Conservation (phyloP, 2,888 invertebrate species). For the Dolichopus griseipennis region DNA sequence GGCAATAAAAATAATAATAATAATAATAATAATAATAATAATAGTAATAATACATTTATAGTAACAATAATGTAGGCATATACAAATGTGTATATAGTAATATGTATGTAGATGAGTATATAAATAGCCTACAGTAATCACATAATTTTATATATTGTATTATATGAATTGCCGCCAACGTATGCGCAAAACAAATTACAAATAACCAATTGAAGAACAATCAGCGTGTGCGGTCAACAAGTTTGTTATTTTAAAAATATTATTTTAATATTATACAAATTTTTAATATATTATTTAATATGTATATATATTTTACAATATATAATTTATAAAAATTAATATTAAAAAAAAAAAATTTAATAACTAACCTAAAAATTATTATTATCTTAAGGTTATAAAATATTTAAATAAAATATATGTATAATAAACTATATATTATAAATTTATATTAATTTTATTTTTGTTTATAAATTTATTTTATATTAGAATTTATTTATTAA, state of each 20-base stretch:
- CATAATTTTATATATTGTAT: neutral
- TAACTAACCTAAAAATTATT: neutral
- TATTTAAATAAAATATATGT: neutral
- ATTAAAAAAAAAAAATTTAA: neutral
- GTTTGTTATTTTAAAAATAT: neutral
- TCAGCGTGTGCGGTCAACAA: conserved; percentile 1
- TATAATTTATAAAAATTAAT: too few relatives aligned
- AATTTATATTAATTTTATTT: too few relatives aligned
- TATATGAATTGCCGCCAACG: neutral
- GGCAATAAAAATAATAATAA: neutral
- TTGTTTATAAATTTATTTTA: too few relatives aligned
- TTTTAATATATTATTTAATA: neutral
- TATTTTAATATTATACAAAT: neutral
- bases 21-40: neutral
- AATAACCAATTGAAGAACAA: neutral
- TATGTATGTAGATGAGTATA: neutral
- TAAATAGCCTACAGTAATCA: neutral
- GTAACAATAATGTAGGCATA: neutral
- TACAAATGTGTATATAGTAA: neutral
- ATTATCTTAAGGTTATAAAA: neutral
- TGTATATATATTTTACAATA: too few relatives aligned
- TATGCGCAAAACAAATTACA: neutral
- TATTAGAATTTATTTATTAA: too few relatives aligned
- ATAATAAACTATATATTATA: neutral
- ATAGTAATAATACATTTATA: neutral